Conservation (phyloP, 2,113 vertebrate genomes). For the Sebastes schlegelii region DNA sequence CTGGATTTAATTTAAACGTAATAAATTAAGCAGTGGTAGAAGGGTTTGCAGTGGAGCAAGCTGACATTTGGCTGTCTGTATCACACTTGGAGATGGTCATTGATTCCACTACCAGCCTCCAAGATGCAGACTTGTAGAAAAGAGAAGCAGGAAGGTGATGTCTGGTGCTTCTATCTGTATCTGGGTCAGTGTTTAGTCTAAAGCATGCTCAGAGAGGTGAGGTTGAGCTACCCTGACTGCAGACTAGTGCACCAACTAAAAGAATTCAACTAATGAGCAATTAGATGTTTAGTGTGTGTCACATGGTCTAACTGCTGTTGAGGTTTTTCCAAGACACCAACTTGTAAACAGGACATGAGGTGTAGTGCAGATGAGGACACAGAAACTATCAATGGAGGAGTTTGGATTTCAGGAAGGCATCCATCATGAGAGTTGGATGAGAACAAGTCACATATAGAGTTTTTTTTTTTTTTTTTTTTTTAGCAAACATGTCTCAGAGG, state of each 20-base stretch:
- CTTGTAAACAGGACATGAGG: conserved; percentile 10
- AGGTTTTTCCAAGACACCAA: not conserved
- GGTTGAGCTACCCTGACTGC: not conserved
- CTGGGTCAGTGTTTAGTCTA: conserved; percentile 34
- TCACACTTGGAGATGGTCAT: conserved; percentile 58
- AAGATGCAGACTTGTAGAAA: conserved; percentile 16
- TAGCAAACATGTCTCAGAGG: too few species aligned
- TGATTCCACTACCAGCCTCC: conserved; percentile 49
- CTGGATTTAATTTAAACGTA: conserved; percentile 97
- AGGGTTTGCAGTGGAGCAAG: conserved; percentile 83
- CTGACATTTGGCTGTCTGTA: conserved; percentile 59
- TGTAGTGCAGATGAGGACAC: not conserved
- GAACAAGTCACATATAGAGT: not conserved
- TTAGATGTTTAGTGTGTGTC: not conserved
- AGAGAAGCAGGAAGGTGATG: conserved; percentile 31
- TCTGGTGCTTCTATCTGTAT: conserved; percentile 24
- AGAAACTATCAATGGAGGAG: conserved; percentile 20
- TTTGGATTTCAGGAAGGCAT: conserved; percentile 42
- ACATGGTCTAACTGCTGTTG: not conserved
- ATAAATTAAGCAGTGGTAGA: conserved; percentile 95
- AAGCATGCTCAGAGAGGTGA: not conserved
- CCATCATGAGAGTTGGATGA: not conserved
- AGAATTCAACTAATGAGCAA: not conserved
- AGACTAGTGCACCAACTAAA: not conserved
- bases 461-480: not conserved